These are phyloP conservation scores for Helarctos malayanus DNA, from an alignment of 2,797 vertebrate species.

Conservation along the genomic window DNA sequence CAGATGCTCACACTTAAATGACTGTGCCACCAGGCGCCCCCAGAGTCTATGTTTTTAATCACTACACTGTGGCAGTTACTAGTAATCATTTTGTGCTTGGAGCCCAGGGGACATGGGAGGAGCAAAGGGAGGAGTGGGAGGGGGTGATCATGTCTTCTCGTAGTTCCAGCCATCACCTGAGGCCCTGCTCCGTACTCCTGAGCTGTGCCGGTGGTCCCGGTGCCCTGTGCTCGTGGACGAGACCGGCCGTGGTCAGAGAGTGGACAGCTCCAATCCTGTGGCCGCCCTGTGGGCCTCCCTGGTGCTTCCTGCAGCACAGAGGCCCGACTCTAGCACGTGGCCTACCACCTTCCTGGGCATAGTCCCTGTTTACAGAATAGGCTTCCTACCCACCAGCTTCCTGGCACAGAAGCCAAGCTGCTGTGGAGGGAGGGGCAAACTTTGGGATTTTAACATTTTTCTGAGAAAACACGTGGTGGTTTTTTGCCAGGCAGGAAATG, in stretches of 20 bases:
- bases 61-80: fast-evolving
- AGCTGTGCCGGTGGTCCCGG: background rate
- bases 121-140: background rate
- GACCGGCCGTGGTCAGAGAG: background rate
- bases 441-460: background rate
- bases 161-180: fast-evolving
- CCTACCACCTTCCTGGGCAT: background rate
- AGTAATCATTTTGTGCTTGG: background rate
- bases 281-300: background rate
- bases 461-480: background rate
- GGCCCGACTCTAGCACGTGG: background rate
- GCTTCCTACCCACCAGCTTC: background rate
- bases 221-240: fast-evolving
- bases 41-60: background rate
- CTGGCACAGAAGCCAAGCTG: background rate
- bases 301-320: background rate
- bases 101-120: background rate
- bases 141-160: fast-evolving
- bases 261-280: fast-evolving
- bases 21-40: background rate
- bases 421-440: background rate
- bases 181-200: fast-evolving
- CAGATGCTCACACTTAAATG: fast-evolving
- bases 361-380: background rate
- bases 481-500: constrained; percentile 67